phyloP scores from a whole-genome alignment of 2,888 invertebrate species.

The Sepioteuthis lessoniana region DNA sequence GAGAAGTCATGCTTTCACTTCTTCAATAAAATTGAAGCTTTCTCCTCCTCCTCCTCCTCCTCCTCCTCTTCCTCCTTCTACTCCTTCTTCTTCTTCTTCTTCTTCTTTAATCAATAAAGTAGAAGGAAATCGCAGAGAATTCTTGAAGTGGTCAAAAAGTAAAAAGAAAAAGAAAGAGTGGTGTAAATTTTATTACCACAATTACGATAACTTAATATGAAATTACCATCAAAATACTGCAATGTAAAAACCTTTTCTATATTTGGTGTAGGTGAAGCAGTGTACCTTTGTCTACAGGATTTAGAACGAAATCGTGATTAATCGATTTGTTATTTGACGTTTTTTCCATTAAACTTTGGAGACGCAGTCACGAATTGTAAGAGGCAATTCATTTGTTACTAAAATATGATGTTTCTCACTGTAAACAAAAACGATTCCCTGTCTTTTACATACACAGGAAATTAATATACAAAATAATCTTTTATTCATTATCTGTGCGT shows the following conservation, averaged over 20 bases:
- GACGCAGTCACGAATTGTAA: background rate
- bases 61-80: too few species aligned
- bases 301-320: background rate
- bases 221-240: background rate
- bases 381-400: slow-evolving; percentile 2
- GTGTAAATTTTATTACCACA: too few species aligned
- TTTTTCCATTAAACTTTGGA: background rate
- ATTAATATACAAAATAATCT: background rate
- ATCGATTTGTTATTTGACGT: background rate
- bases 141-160: too few species aligned
- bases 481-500: background rate
- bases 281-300: background rate
- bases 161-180: too few species aligned
- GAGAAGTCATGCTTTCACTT: too few species aligned
- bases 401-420: background rate
- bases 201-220: background rate
- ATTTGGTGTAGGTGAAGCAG: background rate
- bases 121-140: too few species aligned
- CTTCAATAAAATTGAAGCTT: too few species aligned
- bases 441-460: background rate
- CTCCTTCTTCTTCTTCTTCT: too few species aligned
- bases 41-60: too few species aligned
- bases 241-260: background rate
- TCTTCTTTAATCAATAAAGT: too few species aligned
- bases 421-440: background rate